Base-by-base conservation (phyloP, 1,140 invertebrate genomes). In the Drosophila persimilis region DNA sequence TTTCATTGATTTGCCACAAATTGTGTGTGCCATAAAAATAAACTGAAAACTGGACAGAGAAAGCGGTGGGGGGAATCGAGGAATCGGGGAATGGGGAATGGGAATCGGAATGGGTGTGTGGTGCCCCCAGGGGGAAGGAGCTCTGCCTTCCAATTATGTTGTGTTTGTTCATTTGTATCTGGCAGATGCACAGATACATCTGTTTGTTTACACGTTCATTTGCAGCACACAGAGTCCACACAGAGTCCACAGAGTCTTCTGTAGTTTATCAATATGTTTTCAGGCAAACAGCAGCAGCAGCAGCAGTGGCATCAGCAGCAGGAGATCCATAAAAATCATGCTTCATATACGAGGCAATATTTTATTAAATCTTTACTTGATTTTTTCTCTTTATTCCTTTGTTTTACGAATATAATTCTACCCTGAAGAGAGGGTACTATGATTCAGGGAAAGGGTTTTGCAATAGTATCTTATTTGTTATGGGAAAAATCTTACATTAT, bases 1-100 rank as follows among this genome's bases (percentile, higher is more conserved):
- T 81, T 67, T 74, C 75, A 86, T 86, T 86, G 83, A 86, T 86
- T 86, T 88, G 83, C 83, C 83, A 78, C 83, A 88, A 88, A 76
- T 83, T 88, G 83, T 84, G 81, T 84, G 80, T 50, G 78, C 61
- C 53, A 86, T 83, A 88, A 81, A 85, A 85, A 85, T 73, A 84
- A 84, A 80, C 80, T 73, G 46, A 58, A 57, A 54, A 71, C 64
- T 62, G 65, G 55, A 50, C 47, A 61, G 43, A 53, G 50, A 11
- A 29, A 35, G 15, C 7, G 5, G 20, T 26, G 2, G 11, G 43
- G 43, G 31, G 31, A 35, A 3, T 11, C 9, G 3, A 17, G 17
- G 31, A 5, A 24, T 2, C 2, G 24, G 3, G 3, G 9, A 31
- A 3, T 31, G 7, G 7, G 31, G 31, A 29, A 29, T 29, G 7